Base-by-base conservation (phyloP, 2,888 invertebrate genomes). In the Drosophila villosipedis region DNA sequence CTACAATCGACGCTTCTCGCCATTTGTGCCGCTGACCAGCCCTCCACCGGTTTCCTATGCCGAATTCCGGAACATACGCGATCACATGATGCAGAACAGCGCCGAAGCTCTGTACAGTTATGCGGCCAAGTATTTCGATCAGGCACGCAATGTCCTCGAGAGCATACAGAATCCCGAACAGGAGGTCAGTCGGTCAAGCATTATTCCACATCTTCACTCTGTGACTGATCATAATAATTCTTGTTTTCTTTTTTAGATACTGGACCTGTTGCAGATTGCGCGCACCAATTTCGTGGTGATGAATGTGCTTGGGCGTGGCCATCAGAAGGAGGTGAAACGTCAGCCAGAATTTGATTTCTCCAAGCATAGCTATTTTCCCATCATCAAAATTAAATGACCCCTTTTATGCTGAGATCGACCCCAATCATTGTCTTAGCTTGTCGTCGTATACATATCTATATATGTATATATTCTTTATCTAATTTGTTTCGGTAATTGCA, bases 241-340 rank as follows among this genome's bases (percentile, higher is more conserved):
- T 9, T 41, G 10, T 6, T 78, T 82, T 64, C 76, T 95, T 94
- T 25, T 94, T 25, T 94, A 97, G 96, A 95, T 97, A 71, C 94
- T 95, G 35, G 96, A 97, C 91, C 95, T 99, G 78, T 94, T 98
- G 59, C 97, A 97, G 94, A 96, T 99, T 80, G 96, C 97, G 49
- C 99, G 99, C 95, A 98, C 98, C 0, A 99, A 99, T 94, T 98
- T 98, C 92, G 96, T 99, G 82, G 99, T 99, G 19, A 95, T 98
- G 94, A 98, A 98, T 94, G 94, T 99, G 71, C 94, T 99, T 77
- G 97, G 97, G 0, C 97, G 97, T 73, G 99, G 99, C 12, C 98
- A 99, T 93, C 98, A 97, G 93, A 96, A 96, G 88, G 98, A 98
- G 76, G 96, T 97, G 0, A 95, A 95, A 70, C 95, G 95, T 28